Conservation (phyloP, 1,140 invertebrate genomes). For the Neodiprion lecontei region DNA sequence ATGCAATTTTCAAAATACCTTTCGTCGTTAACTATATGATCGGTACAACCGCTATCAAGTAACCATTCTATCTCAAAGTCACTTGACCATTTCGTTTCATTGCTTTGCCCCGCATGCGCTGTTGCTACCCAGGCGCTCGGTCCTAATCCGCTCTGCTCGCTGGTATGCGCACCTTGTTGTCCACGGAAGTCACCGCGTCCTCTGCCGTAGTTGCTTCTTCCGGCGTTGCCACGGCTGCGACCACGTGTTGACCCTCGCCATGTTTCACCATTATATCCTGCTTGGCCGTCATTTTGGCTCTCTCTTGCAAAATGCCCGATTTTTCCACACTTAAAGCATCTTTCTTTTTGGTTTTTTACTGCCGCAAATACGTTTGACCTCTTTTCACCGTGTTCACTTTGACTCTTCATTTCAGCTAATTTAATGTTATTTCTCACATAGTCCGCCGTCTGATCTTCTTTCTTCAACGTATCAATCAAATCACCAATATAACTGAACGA, state of each 20-base stretch:
- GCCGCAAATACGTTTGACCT: constrained; percentile 24
- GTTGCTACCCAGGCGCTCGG: constrained; percentile 19
- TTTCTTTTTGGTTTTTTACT: constrained; percentile 14
- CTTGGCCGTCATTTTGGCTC: constrained; percentile 8
- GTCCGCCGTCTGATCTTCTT: constrained; percentile 18
- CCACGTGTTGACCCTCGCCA: constrained; percentile 25
- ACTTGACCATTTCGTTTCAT: constrained; percentile 20
- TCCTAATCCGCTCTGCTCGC: not conserved
- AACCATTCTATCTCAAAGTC: constrained; percentile 23
- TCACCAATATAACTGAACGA: constrained; percentile 22
- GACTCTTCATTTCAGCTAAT: constrained; percentile 18
- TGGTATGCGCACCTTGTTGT: not conserved
- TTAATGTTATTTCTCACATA: constrained; percentile 25
- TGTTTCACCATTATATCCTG: constrained; percentile 1
- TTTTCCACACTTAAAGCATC: constrained; percentile 26
- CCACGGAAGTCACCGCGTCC: constrained; percentile 10
- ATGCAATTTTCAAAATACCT: constrained; percentile 20
- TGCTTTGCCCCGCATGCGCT: constrained; percentile 16
- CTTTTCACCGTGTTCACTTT: constrained; percentile 19
- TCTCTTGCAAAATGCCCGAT: constrained; percentile 18
- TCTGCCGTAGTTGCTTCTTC: not conserved
- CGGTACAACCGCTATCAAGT: constrained; percentile 28
- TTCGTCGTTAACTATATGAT: constrained; percentile 31
- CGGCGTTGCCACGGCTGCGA: not conserved
- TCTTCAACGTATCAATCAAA: constrained; percentile 20